These are phyloP conservation scores for Planococcus citri DNA, from an alignment of 1,140 invertebrate species.

Conservation along the genomic window DNA sequence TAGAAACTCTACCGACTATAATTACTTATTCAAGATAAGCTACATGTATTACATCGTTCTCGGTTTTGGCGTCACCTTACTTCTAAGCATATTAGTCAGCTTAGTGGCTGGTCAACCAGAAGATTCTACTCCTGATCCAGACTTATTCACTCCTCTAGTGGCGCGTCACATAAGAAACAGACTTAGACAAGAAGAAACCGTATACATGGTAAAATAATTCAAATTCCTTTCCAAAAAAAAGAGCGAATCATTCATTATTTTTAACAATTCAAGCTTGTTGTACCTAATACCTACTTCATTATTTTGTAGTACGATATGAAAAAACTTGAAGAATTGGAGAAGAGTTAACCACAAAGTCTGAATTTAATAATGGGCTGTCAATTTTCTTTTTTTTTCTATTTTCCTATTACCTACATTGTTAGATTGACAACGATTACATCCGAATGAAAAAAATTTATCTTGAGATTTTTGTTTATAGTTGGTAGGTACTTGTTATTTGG, in stretches of 20 bases:
- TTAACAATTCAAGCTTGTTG: neutral
- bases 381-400: too few relatives aligned
- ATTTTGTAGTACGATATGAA: neutral
- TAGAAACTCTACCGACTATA: conserved; percentile 36
- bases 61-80: conserved; percentile 49
- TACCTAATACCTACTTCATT: neutral
- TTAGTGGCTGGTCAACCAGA: conserved; percentile 28
- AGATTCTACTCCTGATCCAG: conserved; percentile 37
- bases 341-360: neutral
- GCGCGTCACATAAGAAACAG: conserved; percentile 32
- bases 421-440: too few relatives aligned
- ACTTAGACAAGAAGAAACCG: neutral
- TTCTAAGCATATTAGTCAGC: conserved; percentile 52
- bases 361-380: too few relatives aligned
- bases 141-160: conserved; percentile 50
- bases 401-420: too few relatives aligned
- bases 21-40: conserved; percentile 62
- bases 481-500: too few relatives aligned
- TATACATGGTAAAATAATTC: neutral
- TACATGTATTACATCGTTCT: conserved; percentile 75
- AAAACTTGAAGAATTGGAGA: neutral
- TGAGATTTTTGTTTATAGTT: too few relatives aligned
- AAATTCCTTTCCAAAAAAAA: neutral
- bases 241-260: neutral
- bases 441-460: too few relatives aligned